Evolutionary conservation across 1,140 invertebrate genomes (phyloP), one percentile per base, ranked within the genome.

Genomic region (Bombus vancouverensis): DNA sequence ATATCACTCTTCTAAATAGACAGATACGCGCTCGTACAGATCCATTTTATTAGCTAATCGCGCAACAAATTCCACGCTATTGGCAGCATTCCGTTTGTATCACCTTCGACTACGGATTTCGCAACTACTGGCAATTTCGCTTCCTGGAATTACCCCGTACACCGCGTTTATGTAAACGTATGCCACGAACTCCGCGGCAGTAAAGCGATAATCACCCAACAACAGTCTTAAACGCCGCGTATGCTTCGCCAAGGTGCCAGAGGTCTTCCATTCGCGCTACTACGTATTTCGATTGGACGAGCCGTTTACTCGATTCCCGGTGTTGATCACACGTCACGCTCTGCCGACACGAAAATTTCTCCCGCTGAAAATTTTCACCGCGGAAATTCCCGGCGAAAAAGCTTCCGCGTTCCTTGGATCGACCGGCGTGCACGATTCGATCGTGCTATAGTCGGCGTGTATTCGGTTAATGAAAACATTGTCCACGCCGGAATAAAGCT

Each of bases 391-490:
- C 37, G 34, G 22, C 9, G 37, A 68, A 68, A 47, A 79, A 47
- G 37, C 65, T 47, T 39, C 59, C 65, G 66, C 42, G 47, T 70
- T 81, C 47, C 32, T 72, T 72, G 18, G 2, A 3, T 15, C 44
- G 22, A 37, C 2, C 25, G 73, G 89, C 68, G 65, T 34, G 2
- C 57, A 3, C 25, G 59, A 81, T 76, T 85, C 68, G 37, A 76
- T 90, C 91, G 88, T 90, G 81, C 89, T 89, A 81, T 85, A 88
- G 37, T 47, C 62, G 79, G 82, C 91, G 86, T 93, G 92, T 93
- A 92, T 91, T 93, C 90, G 88, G 92, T 93, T 93, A 93, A 93
- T 93, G 92, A 93, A 93, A 93, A 93, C 92, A 93, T 92, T 93
- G 93, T 93, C 91, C 90, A 4, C 79, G 80, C 88, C 80, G 89